Evolutionary conservation across 2,113 vertebrate genomes (phyloP).

Genomic region (Orcinus orca): DNA sequence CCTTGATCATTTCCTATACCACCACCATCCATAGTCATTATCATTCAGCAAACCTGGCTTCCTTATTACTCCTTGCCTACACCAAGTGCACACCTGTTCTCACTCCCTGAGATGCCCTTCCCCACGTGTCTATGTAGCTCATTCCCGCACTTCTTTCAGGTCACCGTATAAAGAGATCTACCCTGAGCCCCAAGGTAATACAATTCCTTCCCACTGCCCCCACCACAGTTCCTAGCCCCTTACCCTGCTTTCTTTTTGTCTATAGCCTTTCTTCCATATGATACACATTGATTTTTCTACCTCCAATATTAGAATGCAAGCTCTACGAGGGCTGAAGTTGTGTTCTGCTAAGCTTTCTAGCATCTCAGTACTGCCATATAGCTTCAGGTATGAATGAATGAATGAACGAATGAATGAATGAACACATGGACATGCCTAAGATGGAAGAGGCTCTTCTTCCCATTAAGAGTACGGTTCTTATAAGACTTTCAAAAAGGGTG

Average conservation of each 20-base stretch:
- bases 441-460: neutral
- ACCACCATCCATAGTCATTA: neutral
- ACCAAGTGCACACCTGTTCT: neutral
- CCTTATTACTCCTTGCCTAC: neutral
- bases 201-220: neutral
- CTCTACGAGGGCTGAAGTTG: neutral
- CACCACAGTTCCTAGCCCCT: neutral
- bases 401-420: neutral
- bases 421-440: neutral
- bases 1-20: neutral
- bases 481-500: neutral
- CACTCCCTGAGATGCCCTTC: neutral
- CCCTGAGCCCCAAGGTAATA: neutral
- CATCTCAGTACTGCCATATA: neutral
- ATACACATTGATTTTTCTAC: neutral
- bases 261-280: neutral
- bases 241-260: neutral
- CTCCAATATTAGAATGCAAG: neutral
- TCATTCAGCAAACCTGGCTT: slow-evolving; percentile 14
- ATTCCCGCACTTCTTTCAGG: neutral
- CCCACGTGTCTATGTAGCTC: neutral
- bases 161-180: neutral
- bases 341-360: neutral
- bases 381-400: neutral
- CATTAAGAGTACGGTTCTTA: neutral